These are phyloP conservation scores for Tokudaia muenninki DNA, from an alignment of 2,797 vertebrate genomes.

Conservation along the genomic window DNA sequence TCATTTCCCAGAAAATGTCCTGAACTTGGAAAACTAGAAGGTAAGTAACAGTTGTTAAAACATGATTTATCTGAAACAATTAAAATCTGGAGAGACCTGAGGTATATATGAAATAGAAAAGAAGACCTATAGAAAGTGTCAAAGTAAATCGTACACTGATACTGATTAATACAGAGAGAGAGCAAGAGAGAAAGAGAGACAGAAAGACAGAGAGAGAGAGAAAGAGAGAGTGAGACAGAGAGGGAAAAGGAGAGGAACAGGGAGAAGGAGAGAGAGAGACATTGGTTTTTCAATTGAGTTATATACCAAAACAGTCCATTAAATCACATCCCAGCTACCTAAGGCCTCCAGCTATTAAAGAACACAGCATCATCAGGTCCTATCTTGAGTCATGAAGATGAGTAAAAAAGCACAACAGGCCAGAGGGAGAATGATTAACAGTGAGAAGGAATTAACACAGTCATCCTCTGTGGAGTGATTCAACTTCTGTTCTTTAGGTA, in stretches of 20 bases:
- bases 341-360: background rate
- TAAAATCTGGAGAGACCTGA: background rate
- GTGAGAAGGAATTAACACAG: background rate
- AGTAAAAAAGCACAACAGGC: background rate
- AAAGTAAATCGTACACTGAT: background rate
- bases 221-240: background rate
- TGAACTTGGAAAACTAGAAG: background rate
- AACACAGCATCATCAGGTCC: background rate
- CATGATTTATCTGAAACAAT: conserved; percentile 23
- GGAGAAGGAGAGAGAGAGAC: too few relatives aligned
- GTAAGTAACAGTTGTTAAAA: background rate
- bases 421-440: background rate
- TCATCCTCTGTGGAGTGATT: background rate
- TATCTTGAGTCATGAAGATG: background rate
- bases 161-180: background rate
- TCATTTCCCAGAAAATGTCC: background rate
- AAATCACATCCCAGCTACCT: background rate
- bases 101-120: background rate
- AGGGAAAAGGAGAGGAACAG: background rate
- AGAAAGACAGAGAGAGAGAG: background rate
- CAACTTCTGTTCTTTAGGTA: background rate
- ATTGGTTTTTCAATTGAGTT: background rate
- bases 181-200: too few relatives aligned
- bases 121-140: background rate
- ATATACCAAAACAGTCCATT: background rate